Evolutionary conservation across 1,140 invertebrate species (phyloP).

Genomic region (Phortica variegata): DNA sequence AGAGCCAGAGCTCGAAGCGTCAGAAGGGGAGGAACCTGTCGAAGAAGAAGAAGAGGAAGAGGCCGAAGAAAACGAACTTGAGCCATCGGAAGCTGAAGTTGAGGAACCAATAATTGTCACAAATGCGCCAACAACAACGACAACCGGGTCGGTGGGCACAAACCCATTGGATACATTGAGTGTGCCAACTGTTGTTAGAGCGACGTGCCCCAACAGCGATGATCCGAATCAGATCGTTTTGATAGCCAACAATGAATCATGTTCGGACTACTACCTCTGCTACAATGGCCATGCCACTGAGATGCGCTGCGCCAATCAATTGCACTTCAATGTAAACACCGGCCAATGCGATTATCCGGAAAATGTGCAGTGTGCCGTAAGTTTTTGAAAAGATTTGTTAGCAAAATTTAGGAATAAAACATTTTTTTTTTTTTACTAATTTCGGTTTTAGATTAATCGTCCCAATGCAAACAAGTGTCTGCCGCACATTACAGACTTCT

Average conservation of each 20-base stretch:
- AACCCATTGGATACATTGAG: background rate
- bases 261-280: conserved; percentile 42
- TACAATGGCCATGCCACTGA: conserved; percentile 48
- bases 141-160: background rate
- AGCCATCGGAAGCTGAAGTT: background rate
- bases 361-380: conserved; percentile 40
- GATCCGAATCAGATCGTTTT: conserved; percentile 46
- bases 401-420: background rate
- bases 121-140: background rate
- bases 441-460: conserved; percentile 23
- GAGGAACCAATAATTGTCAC: background rate
- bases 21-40: conserved; percentile 13
- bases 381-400: conserved; percentile 9
- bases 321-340: conserved; percentile 38
- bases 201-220: background rate
- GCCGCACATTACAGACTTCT: conserved; percentile 44
- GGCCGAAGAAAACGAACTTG: conserved; percentile 19
- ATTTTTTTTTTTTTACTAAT: conserved; percentile 1
- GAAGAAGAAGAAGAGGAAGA: conserved; percentile 16
- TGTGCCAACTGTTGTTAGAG: background rate
- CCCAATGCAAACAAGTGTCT: conserved; percentile 38
- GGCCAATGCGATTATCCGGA: conserved; percentile 46
- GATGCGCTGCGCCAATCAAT: conserved; percentile 43
- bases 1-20: conserved; percentile 4
- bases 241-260: conserved; percentile 36